Conservation (phyloP, 2,888 invertebrate genomes). For the Acleris emargana region DNA sequence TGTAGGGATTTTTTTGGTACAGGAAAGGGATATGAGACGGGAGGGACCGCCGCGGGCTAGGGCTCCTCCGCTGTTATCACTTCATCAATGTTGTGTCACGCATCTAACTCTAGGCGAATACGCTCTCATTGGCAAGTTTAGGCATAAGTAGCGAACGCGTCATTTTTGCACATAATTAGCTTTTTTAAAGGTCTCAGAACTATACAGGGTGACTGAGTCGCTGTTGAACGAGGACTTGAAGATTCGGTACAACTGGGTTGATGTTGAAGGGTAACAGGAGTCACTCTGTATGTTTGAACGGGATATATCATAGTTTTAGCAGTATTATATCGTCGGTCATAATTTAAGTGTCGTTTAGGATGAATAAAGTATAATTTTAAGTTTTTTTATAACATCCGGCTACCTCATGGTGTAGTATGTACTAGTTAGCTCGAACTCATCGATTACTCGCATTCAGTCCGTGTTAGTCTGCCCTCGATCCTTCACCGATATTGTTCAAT, state of each 20-base stretch:
- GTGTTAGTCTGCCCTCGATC: conserved; percentile 15
- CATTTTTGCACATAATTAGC: conserved; percentile 41
- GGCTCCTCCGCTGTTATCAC: conserved; percentile 16
- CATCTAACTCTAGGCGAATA: conserved; percentile 36
- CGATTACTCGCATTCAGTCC: conserved; percentile 33
- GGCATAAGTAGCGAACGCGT: conserved; percentile 48
- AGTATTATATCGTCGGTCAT: conserved; percentile 69
- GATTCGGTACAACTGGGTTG: not conserved
- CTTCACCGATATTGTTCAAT: conserved; percentile 11
- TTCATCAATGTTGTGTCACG: conserved; percentile 23
- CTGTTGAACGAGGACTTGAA: not conserved
- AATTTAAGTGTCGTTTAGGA: conserved; percentile 48
- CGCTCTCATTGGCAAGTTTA: conserved; percentile 53
- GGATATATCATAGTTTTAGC: conserved; percentile 65
- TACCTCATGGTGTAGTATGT: conserved; percentile 75
- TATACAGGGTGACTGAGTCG: conserved; percentile 19
- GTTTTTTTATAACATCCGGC: conserved; percentile 60
- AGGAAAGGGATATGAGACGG: conserved; percentile 29
- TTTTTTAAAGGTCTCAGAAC: conserved; percentile 33
- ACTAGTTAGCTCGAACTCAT: conserved; percentile 47
- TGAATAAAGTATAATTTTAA: conserved; percentile 54
- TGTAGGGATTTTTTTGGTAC: conserved; percentile 30
- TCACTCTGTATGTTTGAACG: conserved; percentile 26
- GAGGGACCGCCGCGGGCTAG: conserved; percentile 39
- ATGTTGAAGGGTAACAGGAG: not conserved